Evolutionary conservation across 2,888 invertebrate genomes (phyloP).

Genomic region (Oscheius sp.): DNA sequence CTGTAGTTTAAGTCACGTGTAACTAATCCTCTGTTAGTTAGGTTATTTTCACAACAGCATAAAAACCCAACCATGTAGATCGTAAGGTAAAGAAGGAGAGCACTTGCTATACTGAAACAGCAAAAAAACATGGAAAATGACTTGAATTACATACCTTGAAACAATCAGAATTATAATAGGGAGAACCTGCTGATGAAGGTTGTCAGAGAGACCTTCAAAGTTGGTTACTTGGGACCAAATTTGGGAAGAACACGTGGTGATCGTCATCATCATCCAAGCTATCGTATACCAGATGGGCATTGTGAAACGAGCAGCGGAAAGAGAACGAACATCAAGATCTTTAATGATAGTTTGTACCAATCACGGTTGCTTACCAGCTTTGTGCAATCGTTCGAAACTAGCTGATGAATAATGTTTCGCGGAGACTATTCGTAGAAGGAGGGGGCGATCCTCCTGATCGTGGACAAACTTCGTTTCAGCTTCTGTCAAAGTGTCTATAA

Average conservation of each 20-base stretch:
- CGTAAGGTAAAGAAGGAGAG: slow-evolving; percentile 51
- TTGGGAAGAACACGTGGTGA: slow-evolving; percentile 56
- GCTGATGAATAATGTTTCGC: slow-evolving; percentile 59
- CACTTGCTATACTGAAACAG: slow-evolving; percentile 48
- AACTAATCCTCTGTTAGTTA: slow-evolving; percentile 31
- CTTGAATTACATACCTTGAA: slow-evolving; percentile 41
- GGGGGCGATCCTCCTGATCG: slow-evolving; percentile 37
- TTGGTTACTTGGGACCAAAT: slow-evolving; percentile 62
- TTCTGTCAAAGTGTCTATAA: slow-evolving; percentile 50
- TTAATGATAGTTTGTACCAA: not conserved
- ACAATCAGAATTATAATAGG: slow-evolving; percentile 49
- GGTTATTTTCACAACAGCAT: slow-evolving; percentile 58
- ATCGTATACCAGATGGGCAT: slow-evolving; percentile 61
- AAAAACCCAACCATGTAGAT: slow-evolving; percentile 59
- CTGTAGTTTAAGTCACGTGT: slow-evolving; percentile 45
- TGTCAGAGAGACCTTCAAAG: slow-evolving; percentile 48
- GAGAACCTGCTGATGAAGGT: slow-evolving; percentile 40
- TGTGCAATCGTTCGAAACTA: slow-evolving; percentile 49
- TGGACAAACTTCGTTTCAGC: slow-evolving; percentile 39
- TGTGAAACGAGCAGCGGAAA: slow-evolving; percentile 51
- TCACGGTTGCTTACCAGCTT: slow-evolving; percentile 36
- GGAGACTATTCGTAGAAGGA: slow-evolving; percentile 41
- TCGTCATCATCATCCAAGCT: slow-evolving; percentile 54
- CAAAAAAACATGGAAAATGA: not conserved
- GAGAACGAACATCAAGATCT: slow-evolving; percentile 57